These are phyloP conservation scores for Drosophila oshimai DNA, from an alignment of 1,140 invertebrate genomes.

Conservation along the genomic window DNA sequence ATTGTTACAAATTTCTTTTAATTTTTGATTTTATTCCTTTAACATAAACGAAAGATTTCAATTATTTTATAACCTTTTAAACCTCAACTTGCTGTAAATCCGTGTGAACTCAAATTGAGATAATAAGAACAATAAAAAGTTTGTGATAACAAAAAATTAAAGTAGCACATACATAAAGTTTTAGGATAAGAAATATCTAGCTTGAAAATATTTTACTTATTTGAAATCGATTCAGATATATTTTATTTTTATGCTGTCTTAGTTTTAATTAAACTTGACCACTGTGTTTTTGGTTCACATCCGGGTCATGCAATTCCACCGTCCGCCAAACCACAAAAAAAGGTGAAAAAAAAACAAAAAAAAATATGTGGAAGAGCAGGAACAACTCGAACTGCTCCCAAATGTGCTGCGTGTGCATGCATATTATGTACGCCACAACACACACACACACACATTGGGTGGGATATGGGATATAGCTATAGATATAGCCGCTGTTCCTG, in stretches of 20 bases:
- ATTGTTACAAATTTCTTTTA: no score
- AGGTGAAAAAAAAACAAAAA: background rate
- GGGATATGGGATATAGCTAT: background rate
- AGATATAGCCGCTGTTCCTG: constrained; percentile 15
- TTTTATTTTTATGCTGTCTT: background rate
- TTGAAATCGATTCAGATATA: no score
- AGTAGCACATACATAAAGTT: no score
- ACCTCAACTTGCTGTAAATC: no score
- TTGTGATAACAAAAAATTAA: no score
- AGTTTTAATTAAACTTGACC: background rate
- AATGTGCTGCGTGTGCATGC: constrained; percentile 74
- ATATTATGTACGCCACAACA: constrained; percentile 38
- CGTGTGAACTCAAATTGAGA: no score
- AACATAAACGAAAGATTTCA: no score
- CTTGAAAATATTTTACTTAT: no score
- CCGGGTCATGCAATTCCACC: constrained; percentile 51
- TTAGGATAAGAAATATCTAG: no score
- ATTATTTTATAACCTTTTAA: no score
- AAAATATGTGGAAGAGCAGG: constrained; percentile 8
- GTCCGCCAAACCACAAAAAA: constrained; percentile 36
- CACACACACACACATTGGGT: background rate
- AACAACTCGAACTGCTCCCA: constrained; percentile 58
- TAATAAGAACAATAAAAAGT: no score
- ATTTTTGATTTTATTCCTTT: no score
- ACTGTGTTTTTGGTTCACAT: constrained; percentile 16